Evolutionary conservation across 2,797 vertebrate species (phyloP).

Genomic region (Streptopelia turtur): DNA sequence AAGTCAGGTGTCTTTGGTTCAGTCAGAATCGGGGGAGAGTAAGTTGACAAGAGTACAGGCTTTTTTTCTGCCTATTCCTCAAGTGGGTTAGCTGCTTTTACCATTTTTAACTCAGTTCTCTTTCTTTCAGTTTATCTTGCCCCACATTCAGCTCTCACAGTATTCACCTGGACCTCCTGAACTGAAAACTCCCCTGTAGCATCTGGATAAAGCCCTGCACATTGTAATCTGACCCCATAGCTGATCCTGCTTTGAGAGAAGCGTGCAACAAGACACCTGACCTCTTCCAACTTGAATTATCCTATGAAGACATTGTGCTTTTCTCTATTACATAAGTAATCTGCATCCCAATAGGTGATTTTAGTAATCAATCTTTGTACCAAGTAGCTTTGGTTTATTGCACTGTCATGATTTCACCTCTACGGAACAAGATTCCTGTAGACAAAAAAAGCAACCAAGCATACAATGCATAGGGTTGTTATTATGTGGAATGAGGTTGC

Average conservation of each 20-base stretch:
- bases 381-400: slow-evolving; percentile 5
- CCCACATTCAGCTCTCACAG: not conserved
- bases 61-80: not conserved
- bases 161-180: not conserved
- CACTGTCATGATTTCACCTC: not conserved
- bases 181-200: not conserved
- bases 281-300: not conserved
- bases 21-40: not conserved
- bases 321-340: not conserved
- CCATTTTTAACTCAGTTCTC: not conserved
- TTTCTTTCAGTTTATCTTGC: not conserved
- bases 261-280: not conserved
- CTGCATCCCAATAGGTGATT: not conserved
- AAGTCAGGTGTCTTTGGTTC: not conserved
- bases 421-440: not conserved
- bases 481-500: not conserved
- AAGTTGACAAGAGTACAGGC: not conserved
- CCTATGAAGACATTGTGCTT: not conserved
- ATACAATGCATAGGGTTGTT: not conserved
- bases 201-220: not conserved
- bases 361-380: not conserved
- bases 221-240: not conserved
- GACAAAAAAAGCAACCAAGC: slow-evolving; percentile 13
- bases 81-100: not conserved
- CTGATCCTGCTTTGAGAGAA: not conserved